Conservation (phyloP, 2,797 vertebrate genomes). For the Muraenolepis orangiensis region DNA sequence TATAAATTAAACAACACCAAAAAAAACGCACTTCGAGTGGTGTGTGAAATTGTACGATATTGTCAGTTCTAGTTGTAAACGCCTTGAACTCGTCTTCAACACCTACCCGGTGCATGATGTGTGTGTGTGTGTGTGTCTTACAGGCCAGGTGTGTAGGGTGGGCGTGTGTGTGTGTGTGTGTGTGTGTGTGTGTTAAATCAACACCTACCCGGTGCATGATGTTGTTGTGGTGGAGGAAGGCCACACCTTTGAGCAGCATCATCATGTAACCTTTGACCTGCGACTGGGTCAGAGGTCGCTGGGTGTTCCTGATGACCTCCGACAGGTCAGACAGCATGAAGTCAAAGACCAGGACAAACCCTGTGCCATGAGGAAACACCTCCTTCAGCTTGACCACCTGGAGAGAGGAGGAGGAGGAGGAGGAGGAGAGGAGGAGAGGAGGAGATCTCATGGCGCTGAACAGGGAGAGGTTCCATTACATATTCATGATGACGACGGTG, state of each 20-base stretch:
- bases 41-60: no score
- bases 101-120: no score
- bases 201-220: constrained; percentile 84
- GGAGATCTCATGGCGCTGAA: neutral
- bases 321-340: constrained; percentile 92
- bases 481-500: neutral
- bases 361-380: constrained; percentile 84
- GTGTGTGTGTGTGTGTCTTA: no score
- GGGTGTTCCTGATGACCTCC: constrained; percentile 83
- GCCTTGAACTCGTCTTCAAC: no score
- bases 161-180: no score
- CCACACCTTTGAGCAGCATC: constrained; percentile 88
- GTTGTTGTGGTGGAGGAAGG: constrained; percentile 86
- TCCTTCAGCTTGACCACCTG: constrained; percentile 88
- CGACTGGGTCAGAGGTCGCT: constrained; percentile 79
- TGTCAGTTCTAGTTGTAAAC: no score
- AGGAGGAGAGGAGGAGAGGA: neutral
- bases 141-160: no score
- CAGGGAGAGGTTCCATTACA: neutral
- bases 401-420: neutral
- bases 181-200: neutral
- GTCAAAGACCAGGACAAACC: constrained; percentile 89
- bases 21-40: no score
- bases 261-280: constrained; percentile 91
- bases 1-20: no score